Base-by-base conservation (phyloP, 2,888 invertebrate genomes). In the Lordiphosa fenestrarum region DNA sequence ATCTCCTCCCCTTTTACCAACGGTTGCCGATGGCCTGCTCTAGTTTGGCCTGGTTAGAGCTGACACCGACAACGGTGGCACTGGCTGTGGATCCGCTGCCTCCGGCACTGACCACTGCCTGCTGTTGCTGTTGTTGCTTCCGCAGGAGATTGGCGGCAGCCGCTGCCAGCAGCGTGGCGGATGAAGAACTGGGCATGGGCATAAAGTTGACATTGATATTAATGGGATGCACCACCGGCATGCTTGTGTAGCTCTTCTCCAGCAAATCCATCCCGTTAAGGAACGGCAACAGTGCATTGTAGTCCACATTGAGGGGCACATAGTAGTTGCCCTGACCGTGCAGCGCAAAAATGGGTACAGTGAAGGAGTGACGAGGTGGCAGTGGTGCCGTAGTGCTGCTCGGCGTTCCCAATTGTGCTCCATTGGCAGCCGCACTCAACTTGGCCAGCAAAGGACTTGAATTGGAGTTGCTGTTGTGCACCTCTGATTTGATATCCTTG, bases 291-390 rank as follows among this genome's bases (percentile, higher is more conserved):
- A 96, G 88, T 36, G 94, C 91, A 48, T 94, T 91, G 80, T 94
- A 93, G 74, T 96, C 96, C 51, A 97, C 91, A 67, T 94, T 94
- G 61, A 97, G 90, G 0, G 98, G 97, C 53, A 98, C 92, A 90
- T 98, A 98, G 90, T 95, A 97, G 46, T 93, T 92, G 38, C 97
- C 97, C 67, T 94, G 93, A n/a, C 96, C 92, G 88, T 97, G 96
- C 36, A 98, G 91, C 3, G 96, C 97, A 89, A 98, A 98, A 37
- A 97, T 94, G 0, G 98, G 97, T 47, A 97, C 94, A 48, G 92
- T 91, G 68, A 92, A 88, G 33, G 86, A 75, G 38, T 85, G 88
- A n/a, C 85, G 64, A 39, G 84, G 64, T 3, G 77, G 74, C 44
- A 76, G 64, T 5, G 70, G 73, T 0, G 72, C 70, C 10, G 84